Conservation (phyloP, 2,888 invertebrate species). For the Pollenia labialis region DNA sequence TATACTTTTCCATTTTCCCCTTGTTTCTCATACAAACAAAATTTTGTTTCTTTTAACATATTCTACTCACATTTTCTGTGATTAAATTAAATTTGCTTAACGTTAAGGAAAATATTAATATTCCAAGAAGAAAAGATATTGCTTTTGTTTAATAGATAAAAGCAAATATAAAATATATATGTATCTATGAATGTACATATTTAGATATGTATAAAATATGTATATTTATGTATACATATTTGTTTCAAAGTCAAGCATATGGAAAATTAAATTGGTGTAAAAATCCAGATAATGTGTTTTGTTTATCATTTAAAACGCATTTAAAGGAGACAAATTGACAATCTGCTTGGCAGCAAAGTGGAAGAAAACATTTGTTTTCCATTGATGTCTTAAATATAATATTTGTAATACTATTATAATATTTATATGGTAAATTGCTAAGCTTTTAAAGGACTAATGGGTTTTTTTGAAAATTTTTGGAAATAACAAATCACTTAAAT, state of each 20-base stretch:
- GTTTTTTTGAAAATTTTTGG: no score
- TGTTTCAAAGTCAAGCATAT: constrained; percentile 51
- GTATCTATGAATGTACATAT: background rate
- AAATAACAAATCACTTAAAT: no score
- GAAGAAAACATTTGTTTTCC: background rate
- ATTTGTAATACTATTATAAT: no score
- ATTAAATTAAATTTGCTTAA: constrained; percentile 64
- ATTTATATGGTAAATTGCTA: no score
- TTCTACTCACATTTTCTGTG: constrained; percentile 13
- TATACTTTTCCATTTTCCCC: constrained; percentile 24
- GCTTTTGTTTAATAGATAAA: background rate
- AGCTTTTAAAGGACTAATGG: no score
- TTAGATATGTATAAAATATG: background rate
- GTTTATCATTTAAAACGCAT: background rate
- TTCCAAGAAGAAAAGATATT: constrained; percentile 26
- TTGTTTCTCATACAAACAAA: background rate
- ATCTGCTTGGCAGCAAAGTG: background rate
- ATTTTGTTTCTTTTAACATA: constrained; percentile 25
- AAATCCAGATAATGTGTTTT: constrained; percentile 39
- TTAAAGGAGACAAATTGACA: constrained; percentile 4
- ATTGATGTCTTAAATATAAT: no score
- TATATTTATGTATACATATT: background rate
- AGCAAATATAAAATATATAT: no score
- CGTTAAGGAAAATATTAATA: constrained; percentile 50
- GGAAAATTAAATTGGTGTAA: constrained; percentile 69